A percentile compares a stretch with the other conserved stretches of the same genome.
phyloP scores from a whole-genome alignment of 2,113 vertebrate genomes.

The Pycnonotus jocosus region DNA sequence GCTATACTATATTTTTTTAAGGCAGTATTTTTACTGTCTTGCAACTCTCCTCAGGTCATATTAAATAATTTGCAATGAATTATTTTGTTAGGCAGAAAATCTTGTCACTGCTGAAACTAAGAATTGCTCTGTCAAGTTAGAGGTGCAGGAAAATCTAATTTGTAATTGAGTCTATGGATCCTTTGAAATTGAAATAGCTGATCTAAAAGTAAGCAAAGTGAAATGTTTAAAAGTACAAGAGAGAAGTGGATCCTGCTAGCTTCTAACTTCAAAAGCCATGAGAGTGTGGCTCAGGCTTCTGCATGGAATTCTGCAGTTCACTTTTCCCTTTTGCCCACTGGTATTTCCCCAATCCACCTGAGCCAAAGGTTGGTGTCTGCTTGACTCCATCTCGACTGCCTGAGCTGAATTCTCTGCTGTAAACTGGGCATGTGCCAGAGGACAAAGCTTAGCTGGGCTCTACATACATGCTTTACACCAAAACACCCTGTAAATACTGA shows the following conservation, averaged over 20 bases:
- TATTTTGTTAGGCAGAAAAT: neutral
- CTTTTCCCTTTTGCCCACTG: neutral
- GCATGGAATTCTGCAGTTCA: neutral
- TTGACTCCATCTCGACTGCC: neutral
- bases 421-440: neutral
- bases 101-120: neutral
- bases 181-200: neutral
- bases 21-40: neutral
- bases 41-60: neutral
- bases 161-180: neutral
- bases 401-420: neutral
- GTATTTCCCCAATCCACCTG: neutral
- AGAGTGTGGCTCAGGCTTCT: neutral
- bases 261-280: neutral
- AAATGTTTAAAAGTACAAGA: neutral
- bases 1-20: constrained; percentile 1
- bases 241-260: neutral
- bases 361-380: neutral
- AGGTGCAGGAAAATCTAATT: neutral
- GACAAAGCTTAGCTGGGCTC: neutral
- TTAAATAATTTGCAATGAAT: neutral
- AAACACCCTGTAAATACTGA: neutral
- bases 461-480: neutral
- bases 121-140: neutral
- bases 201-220: neutral